phyloP scores from a whole-genome alignment of 2,888 invertebrate genomes.

The Entomobrya proxima region DNA sequence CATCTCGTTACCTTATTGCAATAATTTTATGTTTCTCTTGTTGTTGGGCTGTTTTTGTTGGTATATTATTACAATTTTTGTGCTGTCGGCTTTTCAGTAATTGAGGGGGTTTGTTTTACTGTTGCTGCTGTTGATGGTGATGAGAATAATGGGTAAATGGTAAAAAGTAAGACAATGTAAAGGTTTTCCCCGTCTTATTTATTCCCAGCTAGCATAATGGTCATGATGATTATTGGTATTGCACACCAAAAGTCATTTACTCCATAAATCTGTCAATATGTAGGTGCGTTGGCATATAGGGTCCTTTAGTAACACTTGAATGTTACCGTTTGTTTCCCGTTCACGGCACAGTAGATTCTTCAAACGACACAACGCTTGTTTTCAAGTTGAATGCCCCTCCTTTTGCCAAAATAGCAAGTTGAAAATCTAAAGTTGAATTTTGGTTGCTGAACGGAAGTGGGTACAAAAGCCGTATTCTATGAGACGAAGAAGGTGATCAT shows the following conservation, averaged over 20 bases:
- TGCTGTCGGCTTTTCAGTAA: conserved; percentile 37
- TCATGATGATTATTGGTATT: conserved; percentile 66
- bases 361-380: no score
- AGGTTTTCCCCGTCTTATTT: conserved; percentile 29
- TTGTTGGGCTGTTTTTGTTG: not conserved
- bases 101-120: conserved; percentile 25
- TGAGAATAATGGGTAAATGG: conserved; percentile 4
- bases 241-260: conserved; percentile 58
- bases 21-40: not conserved
- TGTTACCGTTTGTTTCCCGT: conserved; percentile 30
- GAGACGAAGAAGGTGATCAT: not conserved
- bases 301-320: not conserved
- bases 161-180: conserved; percentile 6
- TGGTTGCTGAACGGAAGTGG: conserved; percentile 11
- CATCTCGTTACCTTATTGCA: conserved; percentile 5
- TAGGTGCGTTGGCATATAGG: not conserved
- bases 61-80: conserved; percentile 6
- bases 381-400: not conserved
- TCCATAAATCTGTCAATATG: conserved; percentile 63
- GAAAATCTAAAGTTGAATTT: not conserved
- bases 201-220: conserved; percentile 37
- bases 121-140: not conserved
- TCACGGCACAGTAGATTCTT: no score
- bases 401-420: conserved; percentile 2
- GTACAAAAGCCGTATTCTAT: not conserved